A percentile compares a stretch with the other conserved stretches of the same genome.
Evolutionary conservation across 2,797 vertebrate species (phyloP).

Genomic region (Myotis vivesi): DNA sequence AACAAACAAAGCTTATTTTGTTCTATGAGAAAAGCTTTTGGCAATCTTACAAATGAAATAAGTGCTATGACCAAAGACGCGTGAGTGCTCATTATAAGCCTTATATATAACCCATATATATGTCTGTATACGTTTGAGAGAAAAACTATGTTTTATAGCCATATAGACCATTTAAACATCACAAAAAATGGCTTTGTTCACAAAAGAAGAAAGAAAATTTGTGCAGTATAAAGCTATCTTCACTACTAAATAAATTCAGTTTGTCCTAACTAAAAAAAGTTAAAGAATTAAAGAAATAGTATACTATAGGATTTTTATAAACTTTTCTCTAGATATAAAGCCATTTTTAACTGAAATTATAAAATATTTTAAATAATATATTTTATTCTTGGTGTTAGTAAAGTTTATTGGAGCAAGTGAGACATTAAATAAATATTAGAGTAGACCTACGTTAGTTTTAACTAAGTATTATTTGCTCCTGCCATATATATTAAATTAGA

Average conservation of each 20-base stretch:
- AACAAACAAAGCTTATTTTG: not conserved
- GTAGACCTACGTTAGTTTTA: not conserved
- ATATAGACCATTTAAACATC: not conserved
- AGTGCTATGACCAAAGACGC: not conserved
- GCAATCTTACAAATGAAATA: not conserved
- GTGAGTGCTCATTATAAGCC: not conserved
- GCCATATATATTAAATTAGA: conserved; percentile 11
- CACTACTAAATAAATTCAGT: not conserved
- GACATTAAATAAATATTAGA: not conserved
- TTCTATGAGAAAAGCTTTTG: not conserved
- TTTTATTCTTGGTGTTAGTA: conserved; percentile 7
- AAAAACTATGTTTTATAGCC: not conserved
- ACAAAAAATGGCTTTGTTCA: not conserved
- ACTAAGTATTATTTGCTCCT: not conserved
- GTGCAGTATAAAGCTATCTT: conserved; percentile 8
- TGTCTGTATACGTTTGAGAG: not conserved
- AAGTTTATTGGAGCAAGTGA: not conserved
- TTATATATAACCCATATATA: not conserved
- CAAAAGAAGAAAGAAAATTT: not conserved
- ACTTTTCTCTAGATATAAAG: not conserved
- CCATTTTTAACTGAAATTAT: not conserved
- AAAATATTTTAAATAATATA: conserved; percentile 38
- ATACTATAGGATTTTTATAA: not conserved
- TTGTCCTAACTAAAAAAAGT: conserved; percentile 7
- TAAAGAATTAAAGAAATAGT: conserved; percentile 6